Evolutionary conservation across 1,140 invertebrate genomes (phyloP).

Genomic region (Onthophagus taurus): DNA sequence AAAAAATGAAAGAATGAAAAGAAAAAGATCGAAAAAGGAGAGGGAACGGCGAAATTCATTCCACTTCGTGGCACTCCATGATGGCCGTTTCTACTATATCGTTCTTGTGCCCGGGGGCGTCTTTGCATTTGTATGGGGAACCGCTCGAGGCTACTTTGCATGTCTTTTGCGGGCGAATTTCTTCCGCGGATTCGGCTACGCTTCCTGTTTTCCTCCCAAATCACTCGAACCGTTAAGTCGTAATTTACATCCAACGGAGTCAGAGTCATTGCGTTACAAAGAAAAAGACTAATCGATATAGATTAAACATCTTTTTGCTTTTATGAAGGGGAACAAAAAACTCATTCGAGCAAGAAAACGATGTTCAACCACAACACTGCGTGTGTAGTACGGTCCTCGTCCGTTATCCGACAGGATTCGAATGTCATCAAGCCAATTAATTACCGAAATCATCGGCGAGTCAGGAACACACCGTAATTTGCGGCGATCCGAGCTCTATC

Average conservation of each 20-base stretch:
- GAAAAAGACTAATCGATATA: not conserved
- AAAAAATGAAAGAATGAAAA: too few species aligned
- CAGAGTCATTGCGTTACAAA: not conserved
- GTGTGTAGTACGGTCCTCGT: not conserved
- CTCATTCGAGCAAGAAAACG: too few species aligned
- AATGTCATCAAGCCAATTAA: constrained; percentile 4
- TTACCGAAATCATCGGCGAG: constrained; percentile 12
- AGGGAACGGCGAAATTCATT: constrained; percentile 24
- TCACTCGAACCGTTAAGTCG: not conserved
- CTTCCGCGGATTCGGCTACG: constrained; percentile 1
- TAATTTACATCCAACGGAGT: not conserved
- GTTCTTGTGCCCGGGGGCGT: too few species aligned
- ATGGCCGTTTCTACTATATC: constrained; percentile 20
- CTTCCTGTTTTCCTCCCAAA: too few species aligned
- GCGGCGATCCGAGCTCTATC: constrained; percentile 9
- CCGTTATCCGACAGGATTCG: constrained; percentile 5
- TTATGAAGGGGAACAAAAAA: too few species aligned
- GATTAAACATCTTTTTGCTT: too few species aligned
- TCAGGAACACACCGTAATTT: constrained; percentile 14
- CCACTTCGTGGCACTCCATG: constrained; percentile 18
- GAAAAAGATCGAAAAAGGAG: too few species aligned
- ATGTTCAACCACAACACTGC: too few species aligned
- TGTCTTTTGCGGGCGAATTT: constrained; percentile 21
- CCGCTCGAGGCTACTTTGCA: constrained; percentile 22
- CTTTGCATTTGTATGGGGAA: too few species aligned